Conservation (phyloP, 2,113 vertebrate genomes). For the Mesitornis unicolor region DNA sequence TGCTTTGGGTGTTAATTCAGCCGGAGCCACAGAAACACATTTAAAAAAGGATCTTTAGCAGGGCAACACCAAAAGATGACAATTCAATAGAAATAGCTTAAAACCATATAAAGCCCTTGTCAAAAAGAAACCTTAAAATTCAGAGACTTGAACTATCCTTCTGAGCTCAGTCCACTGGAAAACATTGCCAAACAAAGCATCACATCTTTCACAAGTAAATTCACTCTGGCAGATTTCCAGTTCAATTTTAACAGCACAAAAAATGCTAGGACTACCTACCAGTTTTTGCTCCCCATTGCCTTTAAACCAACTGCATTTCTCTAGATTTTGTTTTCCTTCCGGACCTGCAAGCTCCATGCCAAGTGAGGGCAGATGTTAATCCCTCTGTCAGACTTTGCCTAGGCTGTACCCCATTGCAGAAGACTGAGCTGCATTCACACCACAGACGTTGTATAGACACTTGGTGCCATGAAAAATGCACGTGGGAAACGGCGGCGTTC, state of each 20-base stretch:
- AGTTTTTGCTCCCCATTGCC: not conserved
- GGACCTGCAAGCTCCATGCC: not conserved
- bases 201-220: not conserved
- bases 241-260: not conserved
- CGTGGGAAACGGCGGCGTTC: not conserved
- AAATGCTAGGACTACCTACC: not conserved
- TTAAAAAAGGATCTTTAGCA: not conserved
- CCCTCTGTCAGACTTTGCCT: not conserved
- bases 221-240: not conserved
- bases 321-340: not conserved
- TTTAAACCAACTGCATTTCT: not conserved
- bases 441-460: not conserved
- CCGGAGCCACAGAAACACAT: not conserved
- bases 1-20: not conserved
- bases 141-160: not conserved
- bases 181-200: not conserved
- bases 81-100: not conserved
- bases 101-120: not conserved
- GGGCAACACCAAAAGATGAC: not conserved
- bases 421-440: rapidly evolving
- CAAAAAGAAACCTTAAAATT: not conserved
- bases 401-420: not conserved
- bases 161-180: not conserved
- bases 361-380: not conserved
- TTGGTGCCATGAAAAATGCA: not conserved